Evolutionary conservation across 2,113 vertebrate genomes (phyloP).

Genomic region (Lepus europaeus): DNA sequence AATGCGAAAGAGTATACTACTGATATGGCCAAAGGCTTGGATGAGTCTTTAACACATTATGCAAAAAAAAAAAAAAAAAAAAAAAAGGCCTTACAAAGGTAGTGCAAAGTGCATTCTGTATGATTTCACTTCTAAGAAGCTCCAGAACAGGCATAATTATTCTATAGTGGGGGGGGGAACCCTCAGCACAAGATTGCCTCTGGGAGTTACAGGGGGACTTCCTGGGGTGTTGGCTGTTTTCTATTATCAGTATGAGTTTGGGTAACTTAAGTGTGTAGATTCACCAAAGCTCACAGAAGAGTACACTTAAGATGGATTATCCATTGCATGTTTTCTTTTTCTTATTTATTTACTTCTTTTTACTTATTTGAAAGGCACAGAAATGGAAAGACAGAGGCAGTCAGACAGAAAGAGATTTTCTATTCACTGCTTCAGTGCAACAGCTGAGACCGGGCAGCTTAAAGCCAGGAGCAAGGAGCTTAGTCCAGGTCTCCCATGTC

Average conservation of each 20-base stretch:
- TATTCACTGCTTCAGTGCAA: too few species aligned
- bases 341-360: neutral
- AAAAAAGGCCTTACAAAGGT: neutral
- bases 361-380: too few species aligned
- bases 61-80: neutral
- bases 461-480: too few species aligned
- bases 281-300: slow-evolving; percentile 11
- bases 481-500: too few species aligned
- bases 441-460: too few species aligned
- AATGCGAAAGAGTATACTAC: neutral
- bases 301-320: neutral
- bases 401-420: too few species aligned
- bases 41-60: neutral
- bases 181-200: neutral
- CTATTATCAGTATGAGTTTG: neutral
- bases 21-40: neutral
- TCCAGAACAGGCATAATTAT: neutral
- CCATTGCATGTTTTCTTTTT: neutral
- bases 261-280: neutral
- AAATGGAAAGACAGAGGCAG: too few species aligned
- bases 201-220: neutral
- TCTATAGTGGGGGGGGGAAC: neutral
- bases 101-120: neutral
- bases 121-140: neutral
- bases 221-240: neutral